Evolutionary conservation across 2,888 invertebrate genomes (phyloP).

Genomic region (Athalia circularis): DNA sequence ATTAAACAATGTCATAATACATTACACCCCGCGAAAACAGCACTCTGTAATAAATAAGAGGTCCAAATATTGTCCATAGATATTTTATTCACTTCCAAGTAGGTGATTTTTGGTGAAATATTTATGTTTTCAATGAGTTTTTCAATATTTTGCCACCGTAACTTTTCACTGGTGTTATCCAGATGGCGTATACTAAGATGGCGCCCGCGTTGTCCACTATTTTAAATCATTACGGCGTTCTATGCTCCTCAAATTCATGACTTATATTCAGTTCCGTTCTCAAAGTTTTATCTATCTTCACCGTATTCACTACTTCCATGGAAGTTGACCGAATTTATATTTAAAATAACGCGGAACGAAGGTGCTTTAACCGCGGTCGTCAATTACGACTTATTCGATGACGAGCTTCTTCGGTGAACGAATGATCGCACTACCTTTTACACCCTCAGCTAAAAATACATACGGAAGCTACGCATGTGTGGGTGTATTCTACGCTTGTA

Average conservation of each 20-base stretch:
- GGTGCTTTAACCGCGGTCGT: background rate
- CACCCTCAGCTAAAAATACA: slow-evolving; percentile 19
- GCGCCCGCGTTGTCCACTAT: slow-evolving; percentile 59
- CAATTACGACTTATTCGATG: slow-evolving; percentile 8
- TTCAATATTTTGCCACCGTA: slow-evolving; percentile 59
- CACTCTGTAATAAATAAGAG: slow-evolving; percentile 28
- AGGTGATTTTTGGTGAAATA: slow-evolving; percentile 29
- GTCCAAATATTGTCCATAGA: slow-evolving; percentile 37
- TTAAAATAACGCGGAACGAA: background rate
- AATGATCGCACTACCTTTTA: background rate
- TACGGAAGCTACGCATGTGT: slow-evolving; percentile 2
- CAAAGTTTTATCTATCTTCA: slow-evolving; percentile 23
- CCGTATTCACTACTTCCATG: slow-evolving; percentile 18
- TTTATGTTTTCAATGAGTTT: slow-evolving; percentile 51
- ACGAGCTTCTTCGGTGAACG: slow-evolving; percentile 26
- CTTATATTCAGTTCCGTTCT: slow-evolving; percentile 45
- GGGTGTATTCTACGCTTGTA: background rate
- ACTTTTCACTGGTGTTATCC: slow-evolving; percentile 61
- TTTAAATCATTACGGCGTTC: slow-evolving; percentile 60
- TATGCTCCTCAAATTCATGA: slow-evolving; percentile 61
- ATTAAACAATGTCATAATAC: slow-evolving; percentile 39
- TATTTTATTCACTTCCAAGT: slow-evolving; percentile 36
- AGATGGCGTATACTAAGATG: slow-evolving; percentile 67
- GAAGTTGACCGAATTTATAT: slow-evolving; percentile 7
- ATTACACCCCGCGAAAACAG: slow-evolving; percentile 24